Percentiles rank a stretch among this genome's conserved stretches.
Conservation (phyloP, 2,888 invertebrate genomes). For the Halocaridina rubra region DNA sequence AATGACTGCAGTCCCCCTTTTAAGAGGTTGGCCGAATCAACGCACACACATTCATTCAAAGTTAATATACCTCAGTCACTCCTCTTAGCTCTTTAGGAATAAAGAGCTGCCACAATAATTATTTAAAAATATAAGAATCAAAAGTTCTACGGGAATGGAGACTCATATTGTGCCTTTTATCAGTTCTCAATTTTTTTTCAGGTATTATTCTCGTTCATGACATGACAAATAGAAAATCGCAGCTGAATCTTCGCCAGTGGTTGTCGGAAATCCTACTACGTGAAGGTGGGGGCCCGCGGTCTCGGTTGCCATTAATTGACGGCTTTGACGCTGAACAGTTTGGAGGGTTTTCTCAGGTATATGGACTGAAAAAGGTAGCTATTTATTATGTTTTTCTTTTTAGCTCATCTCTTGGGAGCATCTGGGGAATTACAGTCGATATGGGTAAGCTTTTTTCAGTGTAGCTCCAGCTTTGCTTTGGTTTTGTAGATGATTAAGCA, state of each 20-base stretch:
- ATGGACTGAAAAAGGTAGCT: slow-evolving; percentile 61
- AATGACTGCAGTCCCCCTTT: too few relatives aligned
- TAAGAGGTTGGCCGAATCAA: too few relatives aligned
- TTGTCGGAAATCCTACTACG: slow-evolving; percentile 87
- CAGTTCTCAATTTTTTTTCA: slow-evolving; percentile 37
- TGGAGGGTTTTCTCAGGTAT: slow-evolving; percentile 81
- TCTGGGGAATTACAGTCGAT: not conserved
- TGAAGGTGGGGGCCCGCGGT: slow-evolving; percentile 67
- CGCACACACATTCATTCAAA: too few relatives aligned
- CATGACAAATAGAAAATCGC: slow-evolving; percentile 94
- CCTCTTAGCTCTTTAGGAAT: too few relatives aligned
- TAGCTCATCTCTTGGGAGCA: not conserved
- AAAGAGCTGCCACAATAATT: too few relatives aligned
- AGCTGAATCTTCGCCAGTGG: slow-evolving; percentile 93
- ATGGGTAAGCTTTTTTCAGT: not conserved
- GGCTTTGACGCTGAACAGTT: slow-evolving; percentile 89
- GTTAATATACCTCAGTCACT: too few relatives aligned
- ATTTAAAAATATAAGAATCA: too few relatives aligned
- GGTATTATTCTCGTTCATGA: slow-evolving; percentile 95
- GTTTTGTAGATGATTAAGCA: not conserved
- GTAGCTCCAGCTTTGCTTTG: not conserved
- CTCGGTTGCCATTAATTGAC: slow-evolving; percentile 71
- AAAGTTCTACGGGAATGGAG: too few relatives aligned
- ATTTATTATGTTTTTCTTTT: slow-evolving; percentile 14
- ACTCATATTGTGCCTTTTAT: too few relatives aligned